A percentile compares a stretch with the other conserved stretches of the same genome.
These are phyloP conservation scores for Procavia capensis DNA, from an alignment of 2,113 vertebrate species.

Conservation along the genomic window DNA sequence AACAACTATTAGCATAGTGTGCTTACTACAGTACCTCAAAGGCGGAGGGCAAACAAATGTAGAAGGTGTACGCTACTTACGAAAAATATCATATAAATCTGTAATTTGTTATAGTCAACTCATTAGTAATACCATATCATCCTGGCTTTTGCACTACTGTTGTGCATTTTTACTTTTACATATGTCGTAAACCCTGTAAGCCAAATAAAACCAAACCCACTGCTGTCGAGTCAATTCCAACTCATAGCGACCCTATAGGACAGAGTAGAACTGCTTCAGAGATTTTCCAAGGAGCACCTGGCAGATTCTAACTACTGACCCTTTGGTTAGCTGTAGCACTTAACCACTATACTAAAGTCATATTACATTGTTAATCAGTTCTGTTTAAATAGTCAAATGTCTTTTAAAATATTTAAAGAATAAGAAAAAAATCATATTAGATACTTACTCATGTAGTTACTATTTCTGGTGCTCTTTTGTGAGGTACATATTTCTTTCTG, in stretches of 20 bases:
- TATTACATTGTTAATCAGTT: not conserved
- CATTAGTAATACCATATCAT: not conserved
- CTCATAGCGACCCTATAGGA: too few species aligned
- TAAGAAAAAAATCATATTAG: constrained; percentile 8
- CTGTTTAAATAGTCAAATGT: not conserved
- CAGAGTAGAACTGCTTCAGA: too few species aligned
- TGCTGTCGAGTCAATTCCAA: too few species aligned
- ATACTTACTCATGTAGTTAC: not conserved
- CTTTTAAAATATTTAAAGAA: constrained; percentile 12
- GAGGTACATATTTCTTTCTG: not conserved
- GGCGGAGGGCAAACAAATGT: too few species aligned
- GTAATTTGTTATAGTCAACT: not conserved
- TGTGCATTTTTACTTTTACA: not conserved
- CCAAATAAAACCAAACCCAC: too few species aligned
- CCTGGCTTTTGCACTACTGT: not conserved
- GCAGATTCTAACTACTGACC: too few species aligned
- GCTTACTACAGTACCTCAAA: too few species aligned
- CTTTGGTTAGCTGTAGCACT: too few species aligned
- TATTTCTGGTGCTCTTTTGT: not conserved
- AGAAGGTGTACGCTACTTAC: too few species aligned
- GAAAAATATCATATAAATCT: not conserved
- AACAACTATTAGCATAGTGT: too few species aligned
- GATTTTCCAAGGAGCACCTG: too few species aligned
- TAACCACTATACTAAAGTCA: too few species aligned
- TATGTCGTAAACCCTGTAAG: not conserved